Conservation (phyloP, 2,113 vertebrate genomes). For the Petrocephalus microphthalmus region DNA sequence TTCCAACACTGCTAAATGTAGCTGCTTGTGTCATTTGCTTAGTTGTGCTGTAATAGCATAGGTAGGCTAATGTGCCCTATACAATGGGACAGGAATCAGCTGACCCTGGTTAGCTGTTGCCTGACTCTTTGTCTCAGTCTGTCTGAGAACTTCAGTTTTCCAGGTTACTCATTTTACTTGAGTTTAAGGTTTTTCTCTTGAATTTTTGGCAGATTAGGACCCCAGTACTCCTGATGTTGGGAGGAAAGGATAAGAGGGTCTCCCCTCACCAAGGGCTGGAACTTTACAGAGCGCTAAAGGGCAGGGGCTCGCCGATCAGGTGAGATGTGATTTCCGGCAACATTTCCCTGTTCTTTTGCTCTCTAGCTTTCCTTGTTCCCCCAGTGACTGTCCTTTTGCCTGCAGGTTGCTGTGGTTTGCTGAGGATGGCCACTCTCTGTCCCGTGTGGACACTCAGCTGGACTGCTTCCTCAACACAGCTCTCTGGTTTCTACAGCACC, state of each 20-base stretch:
- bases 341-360: not conserved
- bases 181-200: constrained; percentile 8
- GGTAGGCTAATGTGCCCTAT: not conserved
- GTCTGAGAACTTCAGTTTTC: not conserved
- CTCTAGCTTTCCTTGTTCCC: not conserved
- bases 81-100: not conserved
- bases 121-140: not conserved
- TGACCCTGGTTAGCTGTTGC: not conserved
- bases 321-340: constrained; percentile 36
- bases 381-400: not conserved
- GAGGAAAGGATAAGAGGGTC: constrained; percentile 65
- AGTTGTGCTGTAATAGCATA: not conserved
- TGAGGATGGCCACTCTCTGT: constrained; percentile 66
- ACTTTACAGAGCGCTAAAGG: constrained; percentile 68
- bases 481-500: constrained; percentile 64
- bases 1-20: not conserved
- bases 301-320: constrained; percentile 58
- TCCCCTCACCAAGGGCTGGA: constrained; percentile 71
- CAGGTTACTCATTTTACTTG: not conserved
- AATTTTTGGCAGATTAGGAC: constrained; percentile 55
- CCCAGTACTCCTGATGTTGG: constrained; percentile 67
- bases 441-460: constrained; percentile 56
- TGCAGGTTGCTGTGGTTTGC: constrained; percentile 72
- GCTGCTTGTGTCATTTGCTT: not conserved
- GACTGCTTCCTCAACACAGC: constrained; percentile 65